Conservation (phyloP, 2,888 invertebrate species). For the Lymantria dispar region DNA sequence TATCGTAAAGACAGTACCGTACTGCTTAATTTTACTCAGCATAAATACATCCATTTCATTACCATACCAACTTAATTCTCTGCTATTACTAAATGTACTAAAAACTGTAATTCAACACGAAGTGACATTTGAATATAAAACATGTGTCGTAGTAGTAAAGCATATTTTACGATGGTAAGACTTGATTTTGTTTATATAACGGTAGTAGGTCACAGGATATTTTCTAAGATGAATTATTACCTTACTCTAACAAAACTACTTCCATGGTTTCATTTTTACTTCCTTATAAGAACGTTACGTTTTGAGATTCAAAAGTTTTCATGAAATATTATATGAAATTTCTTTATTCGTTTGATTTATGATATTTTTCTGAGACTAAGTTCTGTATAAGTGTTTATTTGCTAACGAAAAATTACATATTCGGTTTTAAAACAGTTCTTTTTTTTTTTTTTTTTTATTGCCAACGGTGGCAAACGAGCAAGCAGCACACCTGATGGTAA, state of each 20-base stretch:
- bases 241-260: neutral
- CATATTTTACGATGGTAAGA: neutral
- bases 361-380: neutral
- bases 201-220: neutral
- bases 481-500: no score
- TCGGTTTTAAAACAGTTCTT: neutral
- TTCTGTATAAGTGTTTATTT: neutral
- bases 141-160: neutral
- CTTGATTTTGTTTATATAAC: neutral
- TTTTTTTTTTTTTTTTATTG: no score
- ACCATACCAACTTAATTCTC: no score
- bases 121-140: neutral
- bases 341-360: neutral
- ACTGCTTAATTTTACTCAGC: no score
- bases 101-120: no score
- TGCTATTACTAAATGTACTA: no score
- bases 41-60: no score
- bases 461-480: no score
- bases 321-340: neutral
- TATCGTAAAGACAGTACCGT: no score
- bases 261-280: neutral
- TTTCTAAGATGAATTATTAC: neutral
- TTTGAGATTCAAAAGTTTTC: neutral
- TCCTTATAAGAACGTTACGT: neutral
- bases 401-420: neutral